Evolutionary conservation across 2,797 vertebrate species (phyloP).

Genomic region (Aotus griseimembra): DNA sequence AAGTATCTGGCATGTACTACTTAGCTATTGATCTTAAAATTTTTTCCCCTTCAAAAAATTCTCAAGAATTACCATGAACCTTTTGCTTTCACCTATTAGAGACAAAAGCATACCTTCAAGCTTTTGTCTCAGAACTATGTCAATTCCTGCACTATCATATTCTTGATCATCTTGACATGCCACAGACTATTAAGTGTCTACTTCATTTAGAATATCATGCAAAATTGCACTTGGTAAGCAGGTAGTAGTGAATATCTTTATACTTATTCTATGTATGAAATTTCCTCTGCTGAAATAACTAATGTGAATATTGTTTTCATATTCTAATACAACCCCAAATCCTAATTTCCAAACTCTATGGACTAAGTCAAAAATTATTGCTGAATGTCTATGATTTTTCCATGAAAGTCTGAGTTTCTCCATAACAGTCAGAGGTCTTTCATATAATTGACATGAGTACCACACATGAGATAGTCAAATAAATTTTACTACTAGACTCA

Average conservation of each 20-base stretch:
- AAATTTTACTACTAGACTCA: neutral
- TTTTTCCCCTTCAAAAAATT: neutral
- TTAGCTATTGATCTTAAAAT: neutral
- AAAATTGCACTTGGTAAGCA: neutral
- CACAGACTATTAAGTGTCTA: neutral
- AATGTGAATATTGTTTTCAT: neutral
- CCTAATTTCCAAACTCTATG: neutral
- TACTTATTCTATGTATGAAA: neutral
- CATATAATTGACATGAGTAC: neutral
- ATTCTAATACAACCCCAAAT: neutral
- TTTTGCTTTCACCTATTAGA: neutral
- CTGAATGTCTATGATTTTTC: neutral
- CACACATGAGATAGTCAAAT: neutral
- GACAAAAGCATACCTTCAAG: neutral
- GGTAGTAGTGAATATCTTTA: neutral
- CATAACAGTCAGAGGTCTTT: neutral
- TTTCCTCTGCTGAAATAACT: conserved; percentile 11
- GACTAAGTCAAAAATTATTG: neutral
- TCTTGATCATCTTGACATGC: neutral
- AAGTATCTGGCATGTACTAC: neutral
- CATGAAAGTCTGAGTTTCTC: neutral
- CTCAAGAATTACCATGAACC: neutral
- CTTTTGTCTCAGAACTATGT: neutral
- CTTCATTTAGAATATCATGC: neutral
- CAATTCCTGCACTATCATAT: neutral